Percentiles rank a stretch among this genome's conserved stretches.
These are phyloP conservation scores for Cyprinodon brontotheroides DNA, from an alignment of 2,113 vertebrate species.

Conservation along the genomic window DNA sequence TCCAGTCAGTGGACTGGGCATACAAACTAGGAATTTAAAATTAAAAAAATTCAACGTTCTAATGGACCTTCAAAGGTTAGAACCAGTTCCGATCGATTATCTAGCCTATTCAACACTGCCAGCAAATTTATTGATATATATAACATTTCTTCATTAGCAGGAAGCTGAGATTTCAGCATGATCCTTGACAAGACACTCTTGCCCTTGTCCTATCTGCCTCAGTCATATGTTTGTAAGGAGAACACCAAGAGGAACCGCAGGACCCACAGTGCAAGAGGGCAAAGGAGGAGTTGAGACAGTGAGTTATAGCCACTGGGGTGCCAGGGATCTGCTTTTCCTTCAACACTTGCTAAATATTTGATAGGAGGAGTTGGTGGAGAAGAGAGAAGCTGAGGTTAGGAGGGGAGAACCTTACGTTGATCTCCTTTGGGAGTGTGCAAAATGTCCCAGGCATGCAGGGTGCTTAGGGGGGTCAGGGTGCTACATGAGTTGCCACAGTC, in stretches of 20 bases:
- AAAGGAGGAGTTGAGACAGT: constrained; percentile 27
- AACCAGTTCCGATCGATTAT: no score
- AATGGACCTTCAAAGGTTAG: no score
- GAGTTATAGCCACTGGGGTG: constrained; percentile 21
- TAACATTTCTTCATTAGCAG: not conserved
- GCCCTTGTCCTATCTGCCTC: constrained; percentile 15
- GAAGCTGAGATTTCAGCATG: constrained; percentile 36
- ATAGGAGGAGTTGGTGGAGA: constrained; percentile 48
- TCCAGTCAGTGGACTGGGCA: no score
- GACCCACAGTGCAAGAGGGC: constrained; percentile 8
- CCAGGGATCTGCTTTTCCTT: constrained; percentile 30
- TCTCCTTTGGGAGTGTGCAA: constrained; percentile 51
- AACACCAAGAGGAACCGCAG: constrained; percentile 22
- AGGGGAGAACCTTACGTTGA: constrained; percentile 40
- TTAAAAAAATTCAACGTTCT: no score
- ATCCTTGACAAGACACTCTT: constrained; percentile 45
- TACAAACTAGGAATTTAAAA: no score
- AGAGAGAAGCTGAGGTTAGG: constrained; percentile 24
- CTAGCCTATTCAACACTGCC: no score
- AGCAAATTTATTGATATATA: no score
- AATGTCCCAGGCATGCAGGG: constrained; percentile 48
- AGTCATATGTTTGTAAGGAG: constrained; percentile 18
- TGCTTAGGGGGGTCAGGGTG: constrained; percentile 39
- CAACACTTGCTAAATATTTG: constrained; percentile 68
- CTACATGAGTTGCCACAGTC: constrained; percentile 58